Evolutionary conservation across 2,113 vertebrate genomes (phyloP), one percentile per base, ranked within the genome.

Genomic region (Trachemys scripta): DNA sequence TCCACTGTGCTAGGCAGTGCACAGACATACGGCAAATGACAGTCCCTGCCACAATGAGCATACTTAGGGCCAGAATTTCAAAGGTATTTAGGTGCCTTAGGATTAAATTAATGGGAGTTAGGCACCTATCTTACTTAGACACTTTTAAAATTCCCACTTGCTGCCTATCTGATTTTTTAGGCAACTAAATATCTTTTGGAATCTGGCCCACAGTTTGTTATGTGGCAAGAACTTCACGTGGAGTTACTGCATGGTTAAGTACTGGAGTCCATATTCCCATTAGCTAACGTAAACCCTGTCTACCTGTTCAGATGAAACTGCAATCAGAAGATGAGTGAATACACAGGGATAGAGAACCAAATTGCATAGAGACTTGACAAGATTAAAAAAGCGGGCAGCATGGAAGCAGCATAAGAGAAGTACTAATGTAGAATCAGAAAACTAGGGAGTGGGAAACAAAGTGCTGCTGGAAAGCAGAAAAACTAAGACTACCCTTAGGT

Each of bases 161-260:
- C n/a, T 0, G 0, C 38, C 72, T 80, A 10, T 4, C 0, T 42
- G 38, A 16, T 45, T 69, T 11, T 85, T 51, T 9, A 14, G 1
- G 9, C 50, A 49, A 29, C 81, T 84, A 80, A 5, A 80, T 17
- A 4, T 1, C 87, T 14, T 53, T 86, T 35, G 42, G 82, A 90
- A 79, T 13, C 12, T 80, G 29, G 19, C 35, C 35, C 35, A 31
- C 29, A 69, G 35, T 11, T 50, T 84, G 45, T n/a, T 3, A 5
- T 42, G 53, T 88, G 75, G n/a, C 13, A 72, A 62, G 47, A 69
- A 65, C 49, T 72, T 4, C 29, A 35, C 82, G 1, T 69, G 65
- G 17, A 69, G 35, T 69, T 69, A n/a, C 35, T 69, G 17, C 65
- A 69, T 19, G 31, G 17, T 10, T 69, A 17, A 10, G 31, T n/a